phyloP scores from a whole-genome alignment of 2,797 vertebrate species.

The Pseudochirops cupreus region DNA sequence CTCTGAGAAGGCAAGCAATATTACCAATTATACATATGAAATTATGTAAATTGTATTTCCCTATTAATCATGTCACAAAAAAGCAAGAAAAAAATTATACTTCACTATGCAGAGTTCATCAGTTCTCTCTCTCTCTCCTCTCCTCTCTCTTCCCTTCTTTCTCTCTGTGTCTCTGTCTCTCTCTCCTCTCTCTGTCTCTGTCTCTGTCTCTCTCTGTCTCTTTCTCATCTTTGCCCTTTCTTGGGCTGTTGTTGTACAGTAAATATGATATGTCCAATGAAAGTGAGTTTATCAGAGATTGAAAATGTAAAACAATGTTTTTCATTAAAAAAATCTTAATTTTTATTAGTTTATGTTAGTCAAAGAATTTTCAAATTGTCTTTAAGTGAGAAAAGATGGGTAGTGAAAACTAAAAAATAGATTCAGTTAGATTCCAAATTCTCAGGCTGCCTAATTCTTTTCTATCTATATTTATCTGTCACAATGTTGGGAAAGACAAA shows the following conservation, averaged over 20 bases:
- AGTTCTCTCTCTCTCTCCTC: not conserved
- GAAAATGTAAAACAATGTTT: not conserved
- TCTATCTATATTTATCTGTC: constrained; percentile 20
- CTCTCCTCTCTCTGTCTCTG: too few relatives aligned
- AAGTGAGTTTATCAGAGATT: not conserved
- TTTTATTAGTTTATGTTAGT: not conserved
- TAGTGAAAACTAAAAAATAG: constrained; percentile 29
- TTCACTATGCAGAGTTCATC: not conserved
- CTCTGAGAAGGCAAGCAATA: not conserved
- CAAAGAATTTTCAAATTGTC: constrained; percentile 21
- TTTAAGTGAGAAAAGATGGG: constrained; percentile 12
- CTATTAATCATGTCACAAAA: not conserved
- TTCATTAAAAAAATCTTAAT: not conserved
- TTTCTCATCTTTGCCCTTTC: not conserved
- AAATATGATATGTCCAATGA: not conserved
- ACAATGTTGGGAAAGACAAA: not conserved
- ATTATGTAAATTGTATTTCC: not conserved
- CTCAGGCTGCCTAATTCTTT: not conserved
- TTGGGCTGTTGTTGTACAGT: not conserved
- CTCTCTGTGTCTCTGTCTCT: too few relatives aligned
- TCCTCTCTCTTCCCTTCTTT: too few relatives aligned
- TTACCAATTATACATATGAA: not conserved
- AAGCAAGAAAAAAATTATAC: not conserved
- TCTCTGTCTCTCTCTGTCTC: too few relatives aligned
- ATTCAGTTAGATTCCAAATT: constrained; percentile 19